Base-by-base conservation (phyloP, 2,888 invertebrate genomes). In the Apotomis turbidana region DNA sequence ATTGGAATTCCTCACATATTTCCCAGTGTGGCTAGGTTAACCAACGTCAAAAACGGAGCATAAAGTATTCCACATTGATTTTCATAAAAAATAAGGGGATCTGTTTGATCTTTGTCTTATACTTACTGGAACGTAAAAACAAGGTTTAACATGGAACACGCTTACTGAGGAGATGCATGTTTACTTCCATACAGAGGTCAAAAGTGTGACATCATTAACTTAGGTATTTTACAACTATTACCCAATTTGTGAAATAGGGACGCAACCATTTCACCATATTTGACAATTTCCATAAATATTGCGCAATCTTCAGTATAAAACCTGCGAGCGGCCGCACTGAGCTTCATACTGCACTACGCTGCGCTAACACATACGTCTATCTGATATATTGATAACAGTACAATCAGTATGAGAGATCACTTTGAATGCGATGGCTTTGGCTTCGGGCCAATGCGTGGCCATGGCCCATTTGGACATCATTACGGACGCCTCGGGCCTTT, bases 331-430 rank as follows among this genome's bases (percentile, higher is more conserved):
- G 58, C 10, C 46, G 13, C 46, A 9, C 52, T 12, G 36, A 46
- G 12, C 59, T 5, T 4, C 62, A 68, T 46, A 54, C 62, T 5
- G 58, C 54, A 2, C 5, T 2, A 12, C 36, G 12, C 12, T 41
- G 57, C 51, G 71, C 10, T 44, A 57, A 5, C 1, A 46, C 5
- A 54, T 15, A 51, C 57, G 9, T 46, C 57, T 58, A 12, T 36
- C 38, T 38, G 6, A n/a, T 12, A n/a, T 38, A 62, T 41, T 12
- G 46, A 51, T 41, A 52, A 13, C 12, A 36, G 4, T n/a, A 67
- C 54, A 15, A 13, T 13, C 61, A 71, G 12, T 5, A 72, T 72
- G 72, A 72, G 72, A 44, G 71, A 68, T n/a, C 57, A 44, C n/a
- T 12, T 62, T 4, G 68, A 58, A 27, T 63, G 62, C 13, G 68